These are phyloP conservation scores for Cantharis flavilabris DNA, from an alignment of 2,888 invertebrate genomes.

Conservation along the genomic window DNA sequence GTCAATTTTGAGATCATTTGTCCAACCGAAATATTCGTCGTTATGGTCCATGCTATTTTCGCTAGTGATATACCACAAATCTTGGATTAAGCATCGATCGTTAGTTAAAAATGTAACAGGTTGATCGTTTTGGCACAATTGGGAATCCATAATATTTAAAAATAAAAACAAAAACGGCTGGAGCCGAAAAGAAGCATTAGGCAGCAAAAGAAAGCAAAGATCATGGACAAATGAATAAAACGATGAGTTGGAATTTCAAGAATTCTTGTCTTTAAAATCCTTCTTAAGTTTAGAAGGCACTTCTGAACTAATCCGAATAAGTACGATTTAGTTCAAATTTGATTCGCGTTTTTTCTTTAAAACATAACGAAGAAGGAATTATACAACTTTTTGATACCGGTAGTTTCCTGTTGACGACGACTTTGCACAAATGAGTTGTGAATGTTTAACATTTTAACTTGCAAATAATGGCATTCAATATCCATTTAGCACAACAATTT, in stretches of 20 bases:
- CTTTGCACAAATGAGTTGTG: slow-evolving; percentile 78
- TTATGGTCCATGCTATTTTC: slow-evolving; percentile 49
- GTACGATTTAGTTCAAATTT: slow-evolving; percentile 34
- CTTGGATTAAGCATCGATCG: slow-evolving; percentile 43
- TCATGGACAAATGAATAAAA: slow-evolving; percentile 9
- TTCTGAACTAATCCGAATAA: slow-evolving; percentile 22
- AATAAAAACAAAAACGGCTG: slow-evolving; percentile 8
- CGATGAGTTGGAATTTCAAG: background rate
- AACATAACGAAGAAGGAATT: slow-evolving; percentile 87
- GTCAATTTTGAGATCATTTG: slow-evolving; percentile 49
- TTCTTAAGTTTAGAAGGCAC: slow-evolving; percentile 15
- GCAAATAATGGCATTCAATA: slow-evolving; percentile 52
- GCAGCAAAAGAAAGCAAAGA: background rate
- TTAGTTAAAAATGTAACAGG: slow-evolving; percentile 46
- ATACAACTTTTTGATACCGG: slow-evolving; percentile 84
- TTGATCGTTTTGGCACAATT: slow-evolving; percentile 47
- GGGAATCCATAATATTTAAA: slow-evolving; percentile 53
- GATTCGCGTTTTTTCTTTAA: slow-evolving; percentile 59
- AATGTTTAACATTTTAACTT: slow-evolving; percentile 68
- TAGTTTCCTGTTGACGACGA: slow-evolving; percentile 81
- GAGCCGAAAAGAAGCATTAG: background rate
- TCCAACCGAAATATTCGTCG: slow-evolving; percentile 54
- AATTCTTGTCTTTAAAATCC: slow-evolving; percentile 16
- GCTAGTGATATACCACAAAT: slow-evolving; percentile 47
- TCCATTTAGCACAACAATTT: slow-evolving; percentile 53